phyloP scores from a whole-genome alignment of 2,113 vertebrate genomes.

The Porphyrio hochstetteri region DNA sequence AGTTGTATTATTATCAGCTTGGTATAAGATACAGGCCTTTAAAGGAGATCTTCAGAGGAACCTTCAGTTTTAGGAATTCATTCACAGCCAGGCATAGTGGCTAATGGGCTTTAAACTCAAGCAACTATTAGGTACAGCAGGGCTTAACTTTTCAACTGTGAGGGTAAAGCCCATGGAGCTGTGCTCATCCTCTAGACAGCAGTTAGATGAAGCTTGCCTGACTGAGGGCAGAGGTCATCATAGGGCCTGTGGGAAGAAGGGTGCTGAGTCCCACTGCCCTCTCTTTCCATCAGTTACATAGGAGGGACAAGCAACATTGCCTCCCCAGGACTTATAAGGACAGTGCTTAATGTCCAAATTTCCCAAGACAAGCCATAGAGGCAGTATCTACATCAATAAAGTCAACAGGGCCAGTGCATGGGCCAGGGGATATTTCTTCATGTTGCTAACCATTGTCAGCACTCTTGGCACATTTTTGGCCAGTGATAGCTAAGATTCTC shows the following conservation, averaged over 20 bases:
- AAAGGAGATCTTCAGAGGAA: constrained; percentile 51
- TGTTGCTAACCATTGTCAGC: neutral
- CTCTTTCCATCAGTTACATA: neutral
- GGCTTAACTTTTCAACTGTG: neutral
- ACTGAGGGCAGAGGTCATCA: neutral
- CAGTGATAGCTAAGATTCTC: neutral
- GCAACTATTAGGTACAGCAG: neutral
- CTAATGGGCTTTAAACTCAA: neutral
- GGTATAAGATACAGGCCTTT: constrained; percentile 35
- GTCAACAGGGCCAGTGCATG: neutral
- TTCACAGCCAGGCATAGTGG: neutral
- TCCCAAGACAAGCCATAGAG: neutral
- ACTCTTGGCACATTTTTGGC: neutral
- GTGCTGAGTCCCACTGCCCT: neutral
- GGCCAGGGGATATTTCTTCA: neutral
- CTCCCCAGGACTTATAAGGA: neutral
- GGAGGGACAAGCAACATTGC: neutral
- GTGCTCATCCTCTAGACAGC: neutral
- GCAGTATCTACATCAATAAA: neutral
- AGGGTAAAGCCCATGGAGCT: neutral
- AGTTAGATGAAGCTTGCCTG: neutral
- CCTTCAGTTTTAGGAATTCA: neutral
- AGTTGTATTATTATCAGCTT: constrained; percentile 17
- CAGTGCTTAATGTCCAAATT: neutral
- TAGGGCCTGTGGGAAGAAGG: neutral